Base-by-base conservation (phyloP, 2,888 invertebrate species). In the Panopea generosa region DNA sequence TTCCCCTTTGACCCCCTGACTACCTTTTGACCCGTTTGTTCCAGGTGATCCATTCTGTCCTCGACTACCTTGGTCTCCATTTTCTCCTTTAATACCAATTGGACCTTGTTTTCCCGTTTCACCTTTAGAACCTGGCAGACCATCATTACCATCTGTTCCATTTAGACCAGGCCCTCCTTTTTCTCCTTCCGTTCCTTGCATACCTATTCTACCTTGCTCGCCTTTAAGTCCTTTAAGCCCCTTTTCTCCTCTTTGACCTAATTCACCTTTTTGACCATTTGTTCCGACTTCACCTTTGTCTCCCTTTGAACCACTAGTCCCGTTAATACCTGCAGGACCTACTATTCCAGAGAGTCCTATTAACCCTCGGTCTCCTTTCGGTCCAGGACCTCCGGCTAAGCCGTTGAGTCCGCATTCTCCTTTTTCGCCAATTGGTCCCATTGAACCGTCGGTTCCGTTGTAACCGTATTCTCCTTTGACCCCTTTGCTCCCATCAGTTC, bases 201-300 rank as follows among this genome's bases (percentile, higher is more conserved):
- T 14, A 40, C 9, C 14, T 14, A 40, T 14, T 40, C 9, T 40
- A 40, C 45, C 45, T 2, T 43, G 18, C 11, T 59, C 27, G 1
- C 66, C 63, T 53, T 56, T 56, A 4, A 59, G 50, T 18, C 81
- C 81, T 16, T 70, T 65, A 22, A 40, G 22, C 6, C 81, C 81
- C 20, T 50, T 63, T 20, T 20, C 33, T 2, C 76, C 76, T 20
- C 43, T 47, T 11, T 38, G n/a, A 6, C 56, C 56, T 18, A 20
- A 16, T 16, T n/a, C n/a, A n/a, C n/a, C n/a, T n/a, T n/a, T n/a
- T n/a, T n/a, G n/a, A n/a, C n/a, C n/a, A n/a, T n/a, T n/a, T n/a
- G n/a, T n/a, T n/a, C n/a, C n/a, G n/a, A n/a, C n/a, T n/a, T n/a
- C 47, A 40, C 77, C 77, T 20, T 9, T 18, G 2, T 47, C 24